Percentiles rank a stretch among this genome's conserved stretches.
These are phyloP conservation scores for Chelon labrosus DNA, from an alignment of 2,797 vertebrate species.

Conservation along the genomic window DNA sequence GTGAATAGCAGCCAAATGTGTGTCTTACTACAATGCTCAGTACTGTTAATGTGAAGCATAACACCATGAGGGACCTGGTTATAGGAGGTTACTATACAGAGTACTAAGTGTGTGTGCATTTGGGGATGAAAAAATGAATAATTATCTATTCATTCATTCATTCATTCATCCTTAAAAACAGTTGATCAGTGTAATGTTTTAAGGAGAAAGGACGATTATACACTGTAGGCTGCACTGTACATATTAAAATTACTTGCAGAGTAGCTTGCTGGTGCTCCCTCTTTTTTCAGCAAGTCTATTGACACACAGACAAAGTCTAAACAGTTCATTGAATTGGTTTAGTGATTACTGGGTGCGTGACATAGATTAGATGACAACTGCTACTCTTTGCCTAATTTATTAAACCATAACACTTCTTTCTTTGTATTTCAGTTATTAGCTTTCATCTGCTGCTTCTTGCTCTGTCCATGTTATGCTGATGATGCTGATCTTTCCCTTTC, in stretches of 20 bases:
- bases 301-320: conserved; percentile 7
- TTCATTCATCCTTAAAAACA: conserved; percentile 1
- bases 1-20: conserved; percentile 24
- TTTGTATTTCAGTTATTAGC: conserved; percentile 19
- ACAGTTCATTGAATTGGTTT: conserved; percentile 14
- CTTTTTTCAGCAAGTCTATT: conserved; percentile 14
- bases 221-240: conserved; percentile 6
- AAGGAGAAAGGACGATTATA: conserved; percentile 10
- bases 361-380: not conserved
- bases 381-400: not conserved
- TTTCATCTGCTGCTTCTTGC: conserved; percentile 49
- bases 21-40: not conserved
- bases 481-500: conserved; percentile 77
- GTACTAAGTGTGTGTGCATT: not conserved
- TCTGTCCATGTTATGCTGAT: conserved; percentile 74
- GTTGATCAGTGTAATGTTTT: conserved; percentile 13
- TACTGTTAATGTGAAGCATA: not conserved
- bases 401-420: not conserved
- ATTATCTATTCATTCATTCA: not conserved
- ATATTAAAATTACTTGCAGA: conserved; percentile 25
- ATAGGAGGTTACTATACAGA: not conserved
- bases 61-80: not conserved
- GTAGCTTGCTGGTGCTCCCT: conserved; percentile 6
- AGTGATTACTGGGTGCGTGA: not conserved
- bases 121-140: not conserved